A percentile compares a stretch with the other conserved stretches of the same genome.
Conservation (phyloP, 1,140 invertebrate species). For the Ruditapes philippinarum region DNA sequence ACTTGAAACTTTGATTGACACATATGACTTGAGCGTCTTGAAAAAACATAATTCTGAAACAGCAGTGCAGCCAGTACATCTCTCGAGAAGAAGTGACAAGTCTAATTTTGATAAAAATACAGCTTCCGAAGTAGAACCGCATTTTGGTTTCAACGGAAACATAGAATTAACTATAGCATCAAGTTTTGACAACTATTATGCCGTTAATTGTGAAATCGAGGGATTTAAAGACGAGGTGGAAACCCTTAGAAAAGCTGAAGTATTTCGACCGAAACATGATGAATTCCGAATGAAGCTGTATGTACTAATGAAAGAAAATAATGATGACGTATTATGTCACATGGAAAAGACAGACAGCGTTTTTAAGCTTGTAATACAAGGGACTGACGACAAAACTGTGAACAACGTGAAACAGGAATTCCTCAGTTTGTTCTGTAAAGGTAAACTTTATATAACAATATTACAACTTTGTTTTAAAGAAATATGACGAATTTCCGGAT, state of each 20-base stretch:
- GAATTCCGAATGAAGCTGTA: neutral
- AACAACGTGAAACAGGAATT: slow-evolving; percentile 9
- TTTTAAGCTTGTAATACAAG: neutral
- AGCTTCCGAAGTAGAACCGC: neutral
- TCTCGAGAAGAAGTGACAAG: neutral
- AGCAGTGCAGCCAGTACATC: neutral
- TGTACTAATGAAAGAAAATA: neutral
- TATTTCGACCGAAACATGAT: neutral
- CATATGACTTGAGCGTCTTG: neutral
- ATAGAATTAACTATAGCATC: neutral
- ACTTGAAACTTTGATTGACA: neutral
- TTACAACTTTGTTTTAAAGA: too few relatives aligned
- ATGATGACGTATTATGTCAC: slow-evolving; percentile 1
- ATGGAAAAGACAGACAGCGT: neutral
- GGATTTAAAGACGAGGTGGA: neutral
- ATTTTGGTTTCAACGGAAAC: neutral
- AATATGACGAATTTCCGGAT: too few relatives aligned
- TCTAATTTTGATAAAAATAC: neutral
- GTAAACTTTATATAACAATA: too few relatives aligned
- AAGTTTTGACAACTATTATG: neutral
- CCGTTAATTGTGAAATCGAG: neutral
- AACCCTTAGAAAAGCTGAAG: neutral
- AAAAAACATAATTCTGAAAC: neutral
- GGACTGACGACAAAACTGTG: neutral
- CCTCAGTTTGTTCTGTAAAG: slow-evolving; percentile 29